Base-by-base conservation (phyloP, 53 echinoderm and acorn worm genomes). In the Pentamera pediparva region DNA sequence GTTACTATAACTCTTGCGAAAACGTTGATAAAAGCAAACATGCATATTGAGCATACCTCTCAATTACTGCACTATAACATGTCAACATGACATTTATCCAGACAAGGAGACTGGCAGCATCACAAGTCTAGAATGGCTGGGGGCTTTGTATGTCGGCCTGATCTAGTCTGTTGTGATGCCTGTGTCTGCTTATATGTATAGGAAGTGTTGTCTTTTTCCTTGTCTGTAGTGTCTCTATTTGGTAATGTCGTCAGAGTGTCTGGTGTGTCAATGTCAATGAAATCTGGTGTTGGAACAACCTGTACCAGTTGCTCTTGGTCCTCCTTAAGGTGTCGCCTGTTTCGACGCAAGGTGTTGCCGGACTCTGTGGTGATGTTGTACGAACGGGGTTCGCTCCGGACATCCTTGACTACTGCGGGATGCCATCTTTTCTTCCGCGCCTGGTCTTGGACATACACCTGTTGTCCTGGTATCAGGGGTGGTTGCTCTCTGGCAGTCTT, bases 401-500 rank as follows among this genome's bases (percentile, higher is more conserved):
- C 12, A 19, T 1, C 56, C 24, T 56, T n/a, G 19, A 62, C 36
- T 9, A 4, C 3, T 34, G 62, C 37, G 4, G 62, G 36, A 35
- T 62, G 35, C 62, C 62, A 62, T 35, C 62, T 24, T 20, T 35
- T 62, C 62, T 62, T 62, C 17, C 62, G 17, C 6, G 62, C 36
- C 21, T 62, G 62, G 15, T 62, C 17, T 20, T 62, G 62, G 35
- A 62, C 35, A 36, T 62, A 62, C 13, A 62, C 37, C 13, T 62
- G 35, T n/a, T 62, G 17, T 62, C 62, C 62, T 62, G 62, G 62
- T 13, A 62, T 62, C 3, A 36, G 30, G n/a, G 62, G 62, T 62
- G 35, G 17, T 18, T 62, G 15, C 15, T 4, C 3, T 35, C 6
- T 12, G n/a, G 36, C 34, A 13, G 15, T 62, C 4, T 34, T 13